Percentiles rank a stretch among this genome's conserved stretches.
Evolutionary conservation across 2,113 vertebrate genomes (phyloP).

Genomic region (Coregonus clupeaformis): DNA sequence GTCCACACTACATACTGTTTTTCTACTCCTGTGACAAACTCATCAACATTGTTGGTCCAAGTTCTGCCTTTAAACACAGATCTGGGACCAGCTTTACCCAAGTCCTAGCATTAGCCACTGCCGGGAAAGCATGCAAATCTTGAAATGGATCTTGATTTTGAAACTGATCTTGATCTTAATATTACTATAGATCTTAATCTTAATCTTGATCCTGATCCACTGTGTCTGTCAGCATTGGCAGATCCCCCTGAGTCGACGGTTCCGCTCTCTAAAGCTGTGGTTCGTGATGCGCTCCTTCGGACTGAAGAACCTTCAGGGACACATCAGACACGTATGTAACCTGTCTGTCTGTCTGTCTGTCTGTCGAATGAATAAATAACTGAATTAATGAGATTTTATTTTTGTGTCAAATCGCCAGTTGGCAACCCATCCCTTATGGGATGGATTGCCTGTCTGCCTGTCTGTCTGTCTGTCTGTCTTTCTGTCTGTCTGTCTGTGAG

Average conservation of each 20-base stretch:
- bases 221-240: slow-evolving; percentile 87
- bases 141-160: too few species aligned
- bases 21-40: too few species aligned
- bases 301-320: slow-evolving; percentile 90
- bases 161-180: too few species aligned
- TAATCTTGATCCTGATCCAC: background rate
- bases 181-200: too few species aligned
- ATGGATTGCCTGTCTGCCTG: background rate
- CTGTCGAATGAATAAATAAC: background rate
- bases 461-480: too few species aligned
- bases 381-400: too few species aligned
- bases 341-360: too few species aligned
- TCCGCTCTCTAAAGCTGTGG: slow-evolving; percentile 96
- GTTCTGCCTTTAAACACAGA: too few species aligned
- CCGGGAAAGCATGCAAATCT: background rate
- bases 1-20: too few species aligned
- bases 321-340: slow-evolving; percentile 85
- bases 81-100: background rate
- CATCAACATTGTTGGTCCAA: too few species aligned
- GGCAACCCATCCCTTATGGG: background rate
- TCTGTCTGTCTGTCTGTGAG: too few species aligned
- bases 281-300: slow-evolving; percentile 95
- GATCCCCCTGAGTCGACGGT: slow-evolving; percentile 92
- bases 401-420: background rate
- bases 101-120: background rate